Evolutionary conservation across 1,140 invertebrate genomes (phyloP), one percentile per base, ranked within the genome.

Genomic region (Lutraria rhynchaena): DNA sequence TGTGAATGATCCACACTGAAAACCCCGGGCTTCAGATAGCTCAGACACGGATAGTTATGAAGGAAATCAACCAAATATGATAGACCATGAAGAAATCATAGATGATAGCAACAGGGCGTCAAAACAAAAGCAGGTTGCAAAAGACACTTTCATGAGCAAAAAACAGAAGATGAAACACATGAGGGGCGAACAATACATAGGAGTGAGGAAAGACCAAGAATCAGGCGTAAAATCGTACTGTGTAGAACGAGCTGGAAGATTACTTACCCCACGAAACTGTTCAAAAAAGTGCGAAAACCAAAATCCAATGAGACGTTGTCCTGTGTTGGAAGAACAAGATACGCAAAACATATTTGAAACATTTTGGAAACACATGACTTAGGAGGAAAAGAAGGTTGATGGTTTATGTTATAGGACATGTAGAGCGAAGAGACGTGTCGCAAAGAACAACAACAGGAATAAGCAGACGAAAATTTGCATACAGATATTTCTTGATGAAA

Each of bases 381-480:
- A 35, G 70, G 27, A 44, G 44, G 33, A 74, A 22, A 73, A 55
- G 44, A 57, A 60, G 22, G n/a, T 74, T 3, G 5, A 7, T 41
- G 37, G n/a, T n/a, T 41, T 58, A 58, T 24, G 70, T 74, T 1
- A 58, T 33, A 44, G 27, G 22, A 7, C 53, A 41, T 57, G 53
- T 73, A 15, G 53, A 41, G 44, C 57, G 27, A 41, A 24, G 41
- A 41, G 53, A 74, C 9, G 70, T 74, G 7, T n/a, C 7, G 35
- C 9, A 70, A 27, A 55, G 69, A 57, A 57, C 69, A 29, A 73
- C 49, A 44, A n/a, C 33, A 22, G 24, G 7, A 33, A 3, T 44
- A 29, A 73, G 69, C 31, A 73, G 69, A 60, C 5, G 53, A 58
- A 57, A 74, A 29, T 74, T 74, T 60, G 57, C 70, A 7, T 74